Evolutionary conservation across 2,888 invertebrate species (phyloP).

Genomic region (Cyclophora punctaria): DNA sequence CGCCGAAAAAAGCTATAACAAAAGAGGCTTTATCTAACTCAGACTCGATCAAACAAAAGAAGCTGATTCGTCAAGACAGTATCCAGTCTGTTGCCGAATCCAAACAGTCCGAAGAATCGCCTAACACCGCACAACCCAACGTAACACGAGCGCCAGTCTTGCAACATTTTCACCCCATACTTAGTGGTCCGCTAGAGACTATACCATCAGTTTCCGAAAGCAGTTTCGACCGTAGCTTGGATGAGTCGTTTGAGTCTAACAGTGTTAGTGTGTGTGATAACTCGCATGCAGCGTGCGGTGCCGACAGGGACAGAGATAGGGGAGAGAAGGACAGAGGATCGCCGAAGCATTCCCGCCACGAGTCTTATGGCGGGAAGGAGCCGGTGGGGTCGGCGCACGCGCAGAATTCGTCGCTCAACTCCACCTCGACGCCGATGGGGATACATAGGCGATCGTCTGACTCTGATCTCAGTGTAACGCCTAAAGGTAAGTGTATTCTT

Average conservation of each 20-base stretch:
- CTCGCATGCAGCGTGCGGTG: slow-evolving; percentile 73
- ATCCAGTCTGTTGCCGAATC: slow-evolving; percentile 45
- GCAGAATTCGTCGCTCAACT: slow-evolving; percentile 54
- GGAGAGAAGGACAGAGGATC: slow-evolving; percentile 50
- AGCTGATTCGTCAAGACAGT: slow-evolving; percentile 54
- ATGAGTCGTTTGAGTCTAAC: slow-evolving; percentile 55
- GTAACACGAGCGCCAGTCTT: slow-evolving; percentile 43
- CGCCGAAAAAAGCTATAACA: slow-evolving; percentile 11
- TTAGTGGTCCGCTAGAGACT: slow-evolving; percentile 58
- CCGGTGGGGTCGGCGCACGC: slow-evolving; percentile 36
- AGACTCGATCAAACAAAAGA: slow-evolving; percentile 27
- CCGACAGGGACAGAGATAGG: slow-evolving; percentile 57
- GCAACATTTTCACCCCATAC: slow-evolving; percentile 55
- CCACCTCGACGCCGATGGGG: slow-evolving; percentile 67
- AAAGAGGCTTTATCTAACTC: background rate
- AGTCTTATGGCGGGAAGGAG: slow-evolving; percentile 70
- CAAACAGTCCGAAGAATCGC: slow-evolving; percentile 50
- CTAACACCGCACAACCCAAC: slow-evolving; percentile 39
- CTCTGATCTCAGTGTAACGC: slow-evolving; percentile 93
- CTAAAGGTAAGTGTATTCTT: slow-evolving; percentile 81
- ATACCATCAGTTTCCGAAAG: slow-evolving; percentile 61
- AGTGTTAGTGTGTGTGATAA: slow-evolving; percentile 70
- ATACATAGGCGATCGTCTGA: slow-evolving; percentile 91
- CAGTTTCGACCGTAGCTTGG: slow-evolving; percentile 51
- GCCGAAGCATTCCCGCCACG: slow-evolving; percentile 71